Conservation (phyloP, 2,113 vertebrate species). For the Tympanuchus pallidicinctus region DNA sequence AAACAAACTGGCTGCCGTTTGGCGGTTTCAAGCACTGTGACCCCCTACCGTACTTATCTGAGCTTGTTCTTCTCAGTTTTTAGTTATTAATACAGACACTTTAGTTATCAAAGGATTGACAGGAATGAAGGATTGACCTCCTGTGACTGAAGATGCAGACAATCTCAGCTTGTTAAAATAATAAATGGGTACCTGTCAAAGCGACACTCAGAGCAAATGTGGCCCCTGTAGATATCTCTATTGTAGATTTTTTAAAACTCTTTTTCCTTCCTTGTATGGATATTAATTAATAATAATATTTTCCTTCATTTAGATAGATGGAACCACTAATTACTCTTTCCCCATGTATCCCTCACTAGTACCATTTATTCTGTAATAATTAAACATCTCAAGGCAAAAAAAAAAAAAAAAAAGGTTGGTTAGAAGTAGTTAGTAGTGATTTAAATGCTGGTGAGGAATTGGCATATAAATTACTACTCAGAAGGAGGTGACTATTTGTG, state of each 20-base stretch:
- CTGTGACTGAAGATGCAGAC: conserved; percentile 54
- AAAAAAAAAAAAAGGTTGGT: conserved; percentile 26
- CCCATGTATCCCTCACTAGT: conserved; percentile 69
- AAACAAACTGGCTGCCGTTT: background rate
- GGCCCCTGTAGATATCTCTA: conserved; percentile 73
- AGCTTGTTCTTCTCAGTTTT: conserved; percentile 42
- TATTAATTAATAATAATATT: conserved; percentile 82
- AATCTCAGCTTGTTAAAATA: conserved; percentile 72
- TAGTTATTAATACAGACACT: conserved; percentile 70
- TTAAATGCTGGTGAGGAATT: conserved; percentile 44
- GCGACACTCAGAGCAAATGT: conserved; percentile 66
- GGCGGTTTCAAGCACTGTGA: conserved; percentile 14
- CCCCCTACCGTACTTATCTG: background rate
- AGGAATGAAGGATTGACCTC: conserved; percentile 66
- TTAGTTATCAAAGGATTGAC: conserved; percentile 68
- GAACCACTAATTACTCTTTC: conserved; percentile 76
- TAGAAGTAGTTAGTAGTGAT: conserved; percentile 39
- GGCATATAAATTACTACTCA: conserved; percentile 21
- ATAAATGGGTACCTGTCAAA: conserved; percentile 74
- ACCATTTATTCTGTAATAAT: conserved; percentile 75
- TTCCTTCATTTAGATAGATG: conserved; percentile 78
- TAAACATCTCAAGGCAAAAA: conserved; percentile 68
- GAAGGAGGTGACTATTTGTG: background rate
- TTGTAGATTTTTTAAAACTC: conserved; percentile 68
- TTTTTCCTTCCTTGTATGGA: conserved; percentile 61